phyloP scores from a whole-genome alignment of 2,113 vertebrate species.

The Mobula birostris region DNA sequence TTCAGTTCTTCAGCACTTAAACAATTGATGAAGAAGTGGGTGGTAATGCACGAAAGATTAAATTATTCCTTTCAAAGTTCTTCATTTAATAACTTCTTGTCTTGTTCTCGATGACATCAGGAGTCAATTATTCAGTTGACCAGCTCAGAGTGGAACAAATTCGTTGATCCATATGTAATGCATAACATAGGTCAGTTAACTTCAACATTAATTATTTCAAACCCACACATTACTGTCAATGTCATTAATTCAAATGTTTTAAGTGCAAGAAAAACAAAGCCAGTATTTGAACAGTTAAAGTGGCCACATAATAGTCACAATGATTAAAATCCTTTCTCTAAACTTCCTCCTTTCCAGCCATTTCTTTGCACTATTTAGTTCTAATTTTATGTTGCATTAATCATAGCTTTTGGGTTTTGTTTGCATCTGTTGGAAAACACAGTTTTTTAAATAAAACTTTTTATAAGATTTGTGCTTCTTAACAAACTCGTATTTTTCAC shows the following conservation, averaged over 20 bases:
- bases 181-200: neutral
- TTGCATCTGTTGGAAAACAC: neutral
- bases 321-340: neutral
- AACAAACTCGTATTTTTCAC: no score
- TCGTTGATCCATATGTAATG: neutral
- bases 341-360: neutral
- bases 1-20: neutral
- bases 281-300: neutral
- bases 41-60: neutral
- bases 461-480: no score
- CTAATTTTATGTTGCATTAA: neutral
- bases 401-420: neutral
- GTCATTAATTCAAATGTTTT: neutral
- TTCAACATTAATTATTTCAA: neutral
- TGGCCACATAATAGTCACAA: neutral
- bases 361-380: neutral
- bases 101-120: neutral
- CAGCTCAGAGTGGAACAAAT: neutral
- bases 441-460: no score
- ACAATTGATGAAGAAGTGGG: neutral
- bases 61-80: neutral
- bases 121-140: neutral
- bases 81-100: neutral
- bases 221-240: neutral
- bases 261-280: neutral